Conservation (phyloP, 2,888 invertebrate species). For the Ashinkailepas kermadecensis region DNA sequence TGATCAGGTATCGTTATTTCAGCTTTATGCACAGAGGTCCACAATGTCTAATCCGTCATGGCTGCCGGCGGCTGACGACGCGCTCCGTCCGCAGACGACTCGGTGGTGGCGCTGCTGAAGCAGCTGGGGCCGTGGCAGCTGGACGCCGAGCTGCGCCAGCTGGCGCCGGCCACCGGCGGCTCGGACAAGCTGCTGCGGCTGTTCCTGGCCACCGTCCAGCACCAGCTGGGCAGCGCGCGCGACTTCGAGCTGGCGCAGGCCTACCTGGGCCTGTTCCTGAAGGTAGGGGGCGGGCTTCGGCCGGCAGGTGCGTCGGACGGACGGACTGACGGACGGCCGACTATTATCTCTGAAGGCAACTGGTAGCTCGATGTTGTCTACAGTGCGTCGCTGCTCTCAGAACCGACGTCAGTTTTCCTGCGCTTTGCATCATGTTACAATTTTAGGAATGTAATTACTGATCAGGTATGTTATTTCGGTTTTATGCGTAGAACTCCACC, state of each 20-base stretch:
- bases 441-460: too few relatives aligned
- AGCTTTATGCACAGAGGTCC: too few relatives aligned
- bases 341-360: too few relatives aligned
- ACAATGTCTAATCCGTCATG: too few relatives aligned
- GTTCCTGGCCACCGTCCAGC: conserved; percentile 65
- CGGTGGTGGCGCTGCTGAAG: conserved; percentile 58
- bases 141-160: conserved; percentile 75
- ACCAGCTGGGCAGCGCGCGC: conserved; percentile 61
- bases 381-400: too few relatives aligned
- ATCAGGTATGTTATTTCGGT: too few relatives aligned
- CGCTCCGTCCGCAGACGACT: conserved; percentile 38
- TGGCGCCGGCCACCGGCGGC: conserved; percentile 66
- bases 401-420: too few relatives aligned
- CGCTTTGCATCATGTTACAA: too few relatives aligned
- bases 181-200: conserved; percentile 61
- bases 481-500: too few relatives aligned
- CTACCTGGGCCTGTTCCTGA: conserved; percentile 79
- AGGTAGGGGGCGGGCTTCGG: conserved; percentile 46
- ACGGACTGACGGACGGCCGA: not conserved
- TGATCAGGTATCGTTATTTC: too few relatives aligned
- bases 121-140: conserved; percentile 70
- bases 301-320: not conserved
- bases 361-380: too few relatives aligned
- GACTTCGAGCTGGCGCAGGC: conserved; percentile 87
- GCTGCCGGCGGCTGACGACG: too few relatives aligned